phyloP scores from a whole-genome alignment of 2,797 vertebrate genomes.

The Acridotheres tristis region DNA sequence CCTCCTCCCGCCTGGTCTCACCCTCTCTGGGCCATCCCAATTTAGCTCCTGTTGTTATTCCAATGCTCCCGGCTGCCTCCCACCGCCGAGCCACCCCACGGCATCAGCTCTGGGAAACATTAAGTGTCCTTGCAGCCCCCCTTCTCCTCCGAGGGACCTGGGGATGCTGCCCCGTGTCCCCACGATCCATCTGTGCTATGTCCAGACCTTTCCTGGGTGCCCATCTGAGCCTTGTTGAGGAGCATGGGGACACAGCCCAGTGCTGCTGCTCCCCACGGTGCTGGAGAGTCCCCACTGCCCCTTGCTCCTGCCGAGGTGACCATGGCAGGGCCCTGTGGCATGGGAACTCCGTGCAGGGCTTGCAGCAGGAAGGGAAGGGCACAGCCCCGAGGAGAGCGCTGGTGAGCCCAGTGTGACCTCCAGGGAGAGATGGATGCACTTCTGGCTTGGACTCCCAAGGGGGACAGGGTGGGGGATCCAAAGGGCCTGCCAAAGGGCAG shows the following conservation, averaged over 20 bases:
- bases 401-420: background rate
- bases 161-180: fast-evolving
- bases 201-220: background rate
- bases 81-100: fast-evolving
- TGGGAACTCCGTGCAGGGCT: background rate
- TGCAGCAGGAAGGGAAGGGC: background rate
- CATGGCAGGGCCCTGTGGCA: background rate
- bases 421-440: fast-evolving
- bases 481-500: background rate
- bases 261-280: background rate
- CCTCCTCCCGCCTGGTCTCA: background rate
- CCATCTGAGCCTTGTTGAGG: background rate
- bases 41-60: conserved; percentile 61
- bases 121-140: background rate
- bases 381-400: fast-evolving
- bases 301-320: background rate
- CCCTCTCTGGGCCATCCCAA: conserved; percentile 16
- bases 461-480: background rate
- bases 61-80: background rate
- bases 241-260: fast-evolving
- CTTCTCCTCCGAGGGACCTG: background rate
- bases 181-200: fast-evolving
- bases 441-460: background rate
- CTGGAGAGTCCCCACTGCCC: background rate
- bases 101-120: background rate